Conservation (phyloP, 2,113 vertebrate species). For the Jacana jacana region DNA sequence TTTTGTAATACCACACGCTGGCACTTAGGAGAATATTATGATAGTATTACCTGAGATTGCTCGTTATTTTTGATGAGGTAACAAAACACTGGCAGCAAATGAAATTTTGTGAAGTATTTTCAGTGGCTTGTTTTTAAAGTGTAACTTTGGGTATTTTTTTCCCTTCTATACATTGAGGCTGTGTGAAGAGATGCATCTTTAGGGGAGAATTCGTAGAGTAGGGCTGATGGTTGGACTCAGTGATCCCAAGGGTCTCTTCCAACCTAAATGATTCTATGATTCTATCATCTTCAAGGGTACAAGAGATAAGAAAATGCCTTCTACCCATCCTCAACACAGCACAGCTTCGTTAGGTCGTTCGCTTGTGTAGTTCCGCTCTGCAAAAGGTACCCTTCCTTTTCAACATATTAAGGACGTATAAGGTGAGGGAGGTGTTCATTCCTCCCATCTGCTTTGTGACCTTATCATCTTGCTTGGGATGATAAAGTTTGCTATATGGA, state of each 20-base stretch:
- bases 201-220: too few species aligned
- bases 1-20: neutral
- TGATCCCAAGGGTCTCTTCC: too few species aligned
- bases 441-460: neutral
- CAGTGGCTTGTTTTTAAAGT: neutral
- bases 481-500: neutral
- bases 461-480: neutral
- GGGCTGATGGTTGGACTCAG: too few species aligned
- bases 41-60: neutral
- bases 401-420: neutral
- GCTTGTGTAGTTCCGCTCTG: neutral
- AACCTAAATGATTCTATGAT: too few species aligned
- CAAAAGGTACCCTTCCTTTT: neutral
- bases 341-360: neutral
- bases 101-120: neutral
- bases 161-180: neutral
- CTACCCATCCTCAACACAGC: neutral
- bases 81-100: neutral
- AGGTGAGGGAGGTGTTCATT: neutral
- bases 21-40: neutral
- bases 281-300: neutral
- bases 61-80: conserved; percentile 9
- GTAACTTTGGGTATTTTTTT: neutral
- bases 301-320: neutral
- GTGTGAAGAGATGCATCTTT: neutral